These are phyloP conservation scores for Lepidonotus clava DNA, from an alignment of 2,888 invertebrate genomes.

Conservation along the genomic window DNA sequence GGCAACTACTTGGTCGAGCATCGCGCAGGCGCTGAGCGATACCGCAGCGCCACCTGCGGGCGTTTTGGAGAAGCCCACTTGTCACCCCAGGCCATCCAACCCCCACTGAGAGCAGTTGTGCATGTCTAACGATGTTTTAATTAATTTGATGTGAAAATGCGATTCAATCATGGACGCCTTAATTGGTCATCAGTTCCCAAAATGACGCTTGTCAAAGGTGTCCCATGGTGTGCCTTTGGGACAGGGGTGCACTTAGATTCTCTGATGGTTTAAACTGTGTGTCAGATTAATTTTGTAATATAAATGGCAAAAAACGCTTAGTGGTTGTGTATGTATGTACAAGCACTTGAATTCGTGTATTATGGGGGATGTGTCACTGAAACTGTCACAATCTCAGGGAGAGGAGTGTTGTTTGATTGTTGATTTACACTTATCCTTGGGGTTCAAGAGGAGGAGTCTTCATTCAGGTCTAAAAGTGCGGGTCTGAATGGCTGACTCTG, in stretches of 20 bases:
- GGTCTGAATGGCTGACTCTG: no score
- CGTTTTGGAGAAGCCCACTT: neutral
- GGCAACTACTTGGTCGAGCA: neutral
- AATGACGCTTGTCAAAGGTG: conserved; percentile 16
- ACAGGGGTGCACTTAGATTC: neutral
- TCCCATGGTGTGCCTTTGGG: neutral
- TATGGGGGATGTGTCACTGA: no score
- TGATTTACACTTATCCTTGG: no score
- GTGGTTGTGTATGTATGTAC: no score
- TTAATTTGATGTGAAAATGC: conserved; percentile 13
- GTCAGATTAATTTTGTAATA: neutral
- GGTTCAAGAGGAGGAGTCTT: no score
- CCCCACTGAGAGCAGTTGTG: neutral
- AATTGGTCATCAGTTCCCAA: conserved; percentile 30
- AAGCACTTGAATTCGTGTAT: no score
- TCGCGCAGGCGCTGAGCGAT: neutral
- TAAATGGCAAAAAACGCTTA: no score
- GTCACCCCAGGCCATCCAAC: neutral
- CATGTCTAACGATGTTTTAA: conserved; percentile 45
- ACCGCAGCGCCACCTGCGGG: conserved; percentile 14
- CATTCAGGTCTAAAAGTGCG: no score
- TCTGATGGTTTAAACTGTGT: neutral
- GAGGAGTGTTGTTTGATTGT: no score
- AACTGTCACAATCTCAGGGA: no score
- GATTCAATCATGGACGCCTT: neutral